These are phyloP conservation scores for Aphidius gifuensis DNA, from an alignment of 1,140 invertebrate genomes.

Conservation along the genomic window DNA sequence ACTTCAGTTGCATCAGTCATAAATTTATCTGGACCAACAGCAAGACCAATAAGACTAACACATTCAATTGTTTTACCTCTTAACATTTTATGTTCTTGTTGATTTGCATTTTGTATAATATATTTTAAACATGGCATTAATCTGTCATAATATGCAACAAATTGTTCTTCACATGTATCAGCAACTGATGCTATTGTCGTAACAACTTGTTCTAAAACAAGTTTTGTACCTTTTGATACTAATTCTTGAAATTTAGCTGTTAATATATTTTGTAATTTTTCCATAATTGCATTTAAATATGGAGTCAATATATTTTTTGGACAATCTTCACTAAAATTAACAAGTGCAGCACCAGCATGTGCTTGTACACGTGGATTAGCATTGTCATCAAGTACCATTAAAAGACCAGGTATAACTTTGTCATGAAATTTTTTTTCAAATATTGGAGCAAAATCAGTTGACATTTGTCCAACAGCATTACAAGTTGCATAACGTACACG, in stretches of 20 bases:
- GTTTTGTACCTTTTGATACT: conserved; percentile 88
- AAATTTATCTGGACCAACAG: conserved; percentile 96
- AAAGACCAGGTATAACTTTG: conserved; percentile 85
- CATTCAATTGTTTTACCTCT: conserved; percentile 98
- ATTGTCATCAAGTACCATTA: conserved; percentile 89
- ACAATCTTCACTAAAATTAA: conserved; percentile 99
- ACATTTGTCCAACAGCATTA: conserved; percentile 99
- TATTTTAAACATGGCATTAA: conserved; percentile 97
- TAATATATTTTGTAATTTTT: conserved; percentile 86
- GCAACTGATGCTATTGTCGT: conserved; percentile 98
- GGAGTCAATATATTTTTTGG: conserved; percentile 88
- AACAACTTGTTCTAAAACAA: conserved; percentile 94
- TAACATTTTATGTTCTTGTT: conserved; percentile 82
- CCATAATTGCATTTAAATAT: conserved; percentile 89
- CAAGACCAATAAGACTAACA: conserved; percentile 95
- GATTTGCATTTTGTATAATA: conserved; percentile 92
- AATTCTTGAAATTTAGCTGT: conserved; percentile 92
- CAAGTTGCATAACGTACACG: conserved; percentile 95
- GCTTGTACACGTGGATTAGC: conserved; percentile 91
- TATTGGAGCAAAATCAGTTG: conserved; percentile 93
- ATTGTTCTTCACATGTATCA: conserved; percentile 97
- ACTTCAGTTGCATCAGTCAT: conserved; percentile 90
- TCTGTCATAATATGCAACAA: conserved; percentile 78
- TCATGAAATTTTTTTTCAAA: conserved; percentile 98
- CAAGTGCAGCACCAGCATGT: conserved; percentile 89